Conservation (phyloP, 2,797 vertebrate species). For the Liasis olivaceus region DNA sequence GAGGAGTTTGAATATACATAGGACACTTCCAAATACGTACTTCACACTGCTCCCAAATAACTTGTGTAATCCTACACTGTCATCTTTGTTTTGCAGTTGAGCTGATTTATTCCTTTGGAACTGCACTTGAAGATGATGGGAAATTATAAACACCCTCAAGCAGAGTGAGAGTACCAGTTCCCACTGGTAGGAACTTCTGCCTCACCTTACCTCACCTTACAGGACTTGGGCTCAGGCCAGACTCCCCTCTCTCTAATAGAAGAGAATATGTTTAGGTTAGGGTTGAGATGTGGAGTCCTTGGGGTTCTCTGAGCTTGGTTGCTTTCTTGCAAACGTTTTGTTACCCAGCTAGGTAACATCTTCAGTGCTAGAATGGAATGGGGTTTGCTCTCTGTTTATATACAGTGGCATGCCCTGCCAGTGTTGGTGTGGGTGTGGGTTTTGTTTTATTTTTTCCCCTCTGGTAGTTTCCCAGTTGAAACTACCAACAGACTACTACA, state of each 20-base stretch:
- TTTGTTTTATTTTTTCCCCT: too few relatives aligned
- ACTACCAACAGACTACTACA: too few relatives aligned
- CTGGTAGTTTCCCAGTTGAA: too few relatives aligned
- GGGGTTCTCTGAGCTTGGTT: too few relatives aligned
- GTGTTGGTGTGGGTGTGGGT: too few relatives aligned
- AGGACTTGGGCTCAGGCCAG: neutral
- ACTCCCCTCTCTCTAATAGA: neutral
- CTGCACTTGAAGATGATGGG: neutral
- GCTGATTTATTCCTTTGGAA: neutral
- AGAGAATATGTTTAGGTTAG: too few relatives aligned
- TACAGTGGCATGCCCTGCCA: too few relatives aligned
- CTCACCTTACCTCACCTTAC: neutral
- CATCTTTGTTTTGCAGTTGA: neutral
- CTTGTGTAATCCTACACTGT: neutral
- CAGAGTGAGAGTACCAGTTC: neutral
- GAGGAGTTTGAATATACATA: neutral
- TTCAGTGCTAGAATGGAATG: too few relatives aligned
- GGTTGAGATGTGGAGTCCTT: too few relatives aligned
- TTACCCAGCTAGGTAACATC: too few relatives aligned
- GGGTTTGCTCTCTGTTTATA: too few relatives aligned
- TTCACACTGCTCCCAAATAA: neutral
- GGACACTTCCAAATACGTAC: neutral
- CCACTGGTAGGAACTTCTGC: neutral
- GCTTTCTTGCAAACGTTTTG: too few relatives aligned
- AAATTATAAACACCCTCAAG: neutral